Conservation (phyloP, 2,888 invertebrate genomes). For the Copidosoma aretas region DNA sequence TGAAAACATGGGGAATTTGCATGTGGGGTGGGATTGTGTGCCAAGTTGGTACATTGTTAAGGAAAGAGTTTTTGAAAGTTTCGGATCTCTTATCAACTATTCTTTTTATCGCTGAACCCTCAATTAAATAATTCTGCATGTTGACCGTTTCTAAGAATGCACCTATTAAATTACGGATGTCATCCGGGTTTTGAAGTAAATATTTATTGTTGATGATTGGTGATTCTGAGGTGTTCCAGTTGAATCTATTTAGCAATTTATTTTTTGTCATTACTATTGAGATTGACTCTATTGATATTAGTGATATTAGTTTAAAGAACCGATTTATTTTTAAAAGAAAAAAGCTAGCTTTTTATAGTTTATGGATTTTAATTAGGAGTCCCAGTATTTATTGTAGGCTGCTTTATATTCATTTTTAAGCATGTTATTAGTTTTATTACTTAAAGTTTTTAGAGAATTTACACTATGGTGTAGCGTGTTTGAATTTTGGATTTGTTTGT, state of each 20-base stretch:
- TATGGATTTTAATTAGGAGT: neutral
- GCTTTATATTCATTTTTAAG: neutral
- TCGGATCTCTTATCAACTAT: neutral
- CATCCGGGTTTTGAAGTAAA: neutral
- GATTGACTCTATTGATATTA: neutral
- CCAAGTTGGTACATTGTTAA: neutral
- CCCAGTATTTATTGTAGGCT: conserved; percentile 6
- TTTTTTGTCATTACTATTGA: neutral
- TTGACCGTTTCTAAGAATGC: neutral
- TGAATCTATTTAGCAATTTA: neutral
- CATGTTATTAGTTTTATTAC: neutral
- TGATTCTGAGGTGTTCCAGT: neutral
- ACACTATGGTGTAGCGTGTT: too few species aligned
- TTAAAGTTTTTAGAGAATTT: neutral
- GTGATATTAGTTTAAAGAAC: neutral
- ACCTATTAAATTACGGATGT: conserved; percentile 4
- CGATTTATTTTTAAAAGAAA: conserved; percentile 4
- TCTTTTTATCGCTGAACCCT: neutral
- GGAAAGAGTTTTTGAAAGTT: neutral
- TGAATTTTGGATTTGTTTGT: too few species aligned
- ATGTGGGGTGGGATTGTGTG: neutral
- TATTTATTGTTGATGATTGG: neutral
- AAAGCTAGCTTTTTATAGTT: neutral
- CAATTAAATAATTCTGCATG: neutral
- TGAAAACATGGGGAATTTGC: neutral